A percentile compares a stretch with the other conserved stretches of the same genome.
Conservation (phyloP, 1,140 invertebrate species). For the Drosophila busckii region DNA sequence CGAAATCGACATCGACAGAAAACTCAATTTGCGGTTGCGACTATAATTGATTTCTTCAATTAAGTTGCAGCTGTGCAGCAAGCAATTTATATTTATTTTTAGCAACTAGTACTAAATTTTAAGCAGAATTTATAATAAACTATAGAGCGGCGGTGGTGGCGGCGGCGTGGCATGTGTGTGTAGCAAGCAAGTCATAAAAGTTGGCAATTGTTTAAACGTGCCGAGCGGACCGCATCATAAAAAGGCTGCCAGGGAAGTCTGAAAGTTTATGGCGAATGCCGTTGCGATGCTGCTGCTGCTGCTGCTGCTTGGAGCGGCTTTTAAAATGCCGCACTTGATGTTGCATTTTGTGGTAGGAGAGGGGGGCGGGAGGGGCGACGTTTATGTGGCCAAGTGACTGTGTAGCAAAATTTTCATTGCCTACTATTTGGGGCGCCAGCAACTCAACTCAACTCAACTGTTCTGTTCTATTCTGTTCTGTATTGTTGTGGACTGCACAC, state of each 20-base stretch:
- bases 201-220: conserved; percentile 70
- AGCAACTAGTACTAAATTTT: too few relatives aligned
- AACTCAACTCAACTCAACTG: too few relatives aligned
- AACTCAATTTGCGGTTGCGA: too few relatives aligned
- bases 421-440: conserved; percentile 44
- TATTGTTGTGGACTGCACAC: conserved; percentile 42
- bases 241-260: too few relatives aligned
- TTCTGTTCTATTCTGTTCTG: too few relatives aligned
- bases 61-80: conserved; percentile 16
- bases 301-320: conserved; percentile 1
- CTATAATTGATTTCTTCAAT: too few relatives aligned
- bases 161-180: background rate
- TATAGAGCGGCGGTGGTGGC: too few relatives aligned
- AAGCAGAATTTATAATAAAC: too few relatives aligned
- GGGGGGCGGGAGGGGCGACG: too few relatives aligned
- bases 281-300: background rate
- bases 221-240: conserved; percentile 47
- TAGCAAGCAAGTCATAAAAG: conserved; percentile 27
- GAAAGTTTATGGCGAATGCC: conserved; percentile 19
- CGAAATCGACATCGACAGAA: too few relatives aligned
- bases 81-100: too few relatives aligned
- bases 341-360: too few relatives aligned
- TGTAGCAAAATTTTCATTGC: conserved; percentile 30
- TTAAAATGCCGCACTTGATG: conserved; percentile 23
- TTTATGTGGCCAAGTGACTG: conserved; percentile 15